Conservation (phyloP, 1,140 invertebrate genomes). For the Zaprionus africanus region DNA sequence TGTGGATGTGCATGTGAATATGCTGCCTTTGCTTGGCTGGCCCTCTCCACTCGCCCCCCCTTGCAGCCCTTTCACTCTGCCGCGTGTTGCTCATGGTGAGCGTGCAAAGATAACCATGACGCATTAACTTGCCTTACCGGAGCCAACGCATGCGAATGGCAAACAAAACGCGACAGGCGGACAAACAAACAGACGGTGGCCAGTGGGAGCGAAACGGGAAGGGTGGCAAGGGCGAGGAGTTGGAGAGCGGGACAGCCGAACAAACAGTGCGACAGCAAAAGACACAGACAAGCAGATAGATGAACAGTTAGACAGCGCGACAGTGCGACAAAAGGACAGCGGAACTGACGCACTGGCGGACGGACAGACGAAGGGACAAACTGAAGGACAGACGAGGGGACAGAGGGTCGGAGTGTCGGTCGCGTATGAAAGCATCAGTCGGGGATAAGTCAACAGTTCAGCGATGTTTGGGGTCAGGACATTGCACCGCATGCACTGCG, state of each 20-base stretch:
- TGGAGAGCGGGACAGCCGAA: constrained; percentile 25
- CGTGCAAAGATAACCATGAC: constrained; percentile 63
- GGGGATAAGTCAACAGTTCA: constrained; percentile 70
- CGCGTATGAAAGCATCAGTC: constrained; percentile 25
- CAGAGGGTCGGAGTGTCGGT: constrained; percentile 6
- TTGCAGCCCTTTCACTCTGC: neutral
- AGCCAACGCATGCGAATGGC: constrained; percentile 70
- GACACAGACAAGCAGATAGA: constrained; percentile 13
- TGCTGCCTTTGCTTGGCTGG: constrained; percentile 10
- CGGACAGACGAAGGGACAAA: neutral
- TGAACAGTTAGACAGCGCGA: constrained; percentile 16
- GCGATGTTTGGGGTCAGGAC: constrained; percentile 61
- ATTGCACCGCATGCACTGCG: constrained; percentile 58
- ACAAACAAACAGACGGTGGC: constrained; percentile 14
- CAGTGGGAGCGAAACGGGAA: neutral
- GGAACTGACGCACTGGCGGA: neutral
- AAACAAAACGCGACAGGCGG: constrained; percentile 77
- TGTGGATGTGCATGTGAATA: constrained; percentile 59
- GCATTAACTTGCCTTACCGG: constrained; percentile 64
- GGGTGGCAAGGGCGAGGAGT: neutral
- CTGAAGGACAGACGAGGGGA: neutral
- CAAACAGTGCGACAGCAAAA: constrained; percentile 19
- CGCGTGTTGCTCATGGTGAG: constrained; percentile 46
- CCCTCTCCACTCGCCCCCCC: neutral
- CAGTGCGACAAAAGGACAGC: constrained; percentile 6